Conservation (phyloP, 2,113 vertebrate genomes). For the Jaculus jaculus region DNA sequence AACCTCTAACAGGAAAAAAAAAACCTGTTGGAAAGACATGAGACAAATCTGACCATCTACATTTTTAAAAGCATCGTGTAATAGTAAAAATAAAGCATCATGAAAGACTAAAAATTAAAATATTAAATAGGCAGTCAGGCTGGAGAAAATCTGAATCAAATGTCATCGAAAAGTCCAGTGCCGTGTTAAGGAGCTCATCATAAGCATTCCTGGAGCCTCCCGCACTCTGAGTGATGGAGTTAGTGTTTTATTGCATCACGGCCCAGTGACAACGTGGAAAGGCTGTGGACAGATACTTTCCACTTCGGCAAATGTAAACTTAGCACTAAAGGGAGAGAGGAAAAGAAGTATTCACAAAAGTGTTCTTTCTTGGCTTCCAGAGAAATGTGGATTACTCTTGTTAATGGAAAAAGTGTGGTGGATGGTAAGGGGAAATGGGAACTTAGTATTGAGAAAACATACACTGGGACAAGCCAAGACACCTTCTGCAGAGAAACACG, state of each 20-base stretch:
- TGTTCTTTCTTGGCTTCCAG: background rate
- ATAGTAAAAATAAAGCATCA: too few species aligned
- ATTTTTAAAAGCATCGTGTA: background rate
- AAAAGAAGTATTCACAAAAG: background rate
- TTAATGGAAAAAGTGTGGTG: background rate
- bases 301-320: background rate
- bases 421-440: background rate
- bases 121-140: background rate
- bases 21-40: background rate
- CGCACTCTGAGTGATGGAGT: background rate
- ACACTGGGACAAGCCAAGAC: background rate
- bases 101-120: background rate
- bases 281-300: background rate
- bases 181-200: background rate
- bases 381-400: background rate
- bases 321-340: background rate
- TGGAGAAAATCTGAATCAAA: background rate
- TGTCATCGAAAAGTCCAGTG: background rate
- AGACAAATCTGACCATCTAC: background rate
- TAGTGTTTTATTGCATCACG: constrained; percentile 9
- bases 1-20: constrained; percentile 13
- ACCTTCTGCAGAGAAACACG: constrained; percentile 24
- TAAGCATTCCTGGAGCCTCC: background rate
- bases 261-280: background rate
- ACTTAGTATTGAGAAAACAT: background rate